These are phyloP conservation scores for Digitonthophagus gazella DNA, from an alignment of 2,888 invertebrate species.

Conservation along the genomic window DNA sequence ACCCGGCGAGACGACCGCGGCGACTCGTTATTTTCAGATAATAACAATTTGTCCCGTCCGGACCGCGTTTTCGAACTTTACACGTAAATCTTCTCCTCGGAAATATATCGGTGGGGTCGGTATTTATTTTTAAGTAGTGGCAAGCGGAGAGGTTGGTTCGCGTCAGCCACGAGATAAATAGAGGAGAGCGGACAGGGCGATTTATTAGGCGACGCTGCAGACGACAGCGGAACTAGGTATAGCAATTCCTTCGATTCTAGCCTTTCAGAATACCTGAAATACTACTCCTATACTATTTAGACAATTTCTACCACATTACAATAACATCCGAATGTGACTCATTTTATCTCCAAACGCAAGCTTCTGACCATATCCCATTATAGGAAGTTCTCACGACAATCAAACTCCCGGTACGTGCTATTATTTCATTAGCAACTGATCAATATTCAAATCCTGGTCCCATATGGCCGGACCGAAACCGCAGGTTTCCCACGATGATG, in stretches of 20 bases:
- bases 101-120: neutral
- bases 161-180: neutral
- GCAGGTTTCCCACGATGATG: conserved; percentile 10
- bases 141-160: neutral
- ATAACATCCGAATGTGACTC: no score
- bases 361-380: neutral
- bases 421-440: conserved; percentile 6
- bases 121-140: neutral
- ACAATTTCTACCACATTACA: neutral
- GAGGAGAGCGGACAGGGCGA: neutral
- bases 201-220: neutral
- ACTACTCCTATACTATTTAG: neutral
- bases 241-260: neutral
- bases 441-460: conserved; percentile 13
- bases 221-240: neutral
- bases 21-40: neutral
- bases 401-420: neutral
- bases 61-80: neutral
- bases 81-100: neutral
- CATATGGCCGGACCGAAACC: conserved; percentile 12
- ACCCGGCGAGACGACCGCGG: no score
- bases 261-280: no score
- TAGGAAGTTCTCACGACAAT: conserved; percentile 15
- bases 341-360: neutral
- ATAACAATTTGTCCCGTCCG: neutral